phyloP scores from a whole-genome alignment of 2,888 invertebrate species.

The Torymus auratus region DNA sequence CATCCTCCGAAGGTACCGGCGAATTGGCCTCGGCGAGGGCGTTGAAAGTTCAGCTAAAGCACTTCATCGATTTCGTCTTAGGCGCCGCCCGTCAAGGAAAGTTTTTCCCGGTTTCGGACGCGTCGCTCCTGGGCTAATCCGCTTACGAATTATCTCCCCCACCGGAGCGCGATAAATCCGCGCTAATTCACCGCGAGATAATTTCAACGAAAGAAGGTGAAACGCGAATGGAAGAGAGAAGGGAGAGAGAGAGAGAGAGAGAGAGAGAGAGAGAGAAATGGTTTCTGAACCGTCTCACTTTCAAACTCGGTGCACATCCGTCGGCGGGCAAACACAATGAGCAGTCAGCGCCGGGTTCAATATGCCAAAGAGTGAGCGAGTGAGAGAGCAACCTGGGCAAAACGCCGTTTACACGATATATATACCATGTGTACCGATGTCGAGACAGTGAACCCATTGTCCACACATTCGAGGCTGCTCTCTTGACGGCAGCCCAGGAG shows the following conservation, averaged over 20 bases:
- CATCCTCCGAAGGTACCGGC: neutral
- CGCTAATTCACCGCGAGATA: constrained; percentile 2
- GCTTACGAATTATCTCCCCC: constrained; percentile 42
- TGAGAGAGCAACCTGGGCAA: neutral
- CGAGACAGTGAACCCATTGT: constrained; percentile 8
- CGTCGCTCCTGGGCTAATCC: constrained; percentile 53
- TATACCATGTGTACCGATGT: neutral
- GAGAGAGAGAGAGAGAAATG: too few species aligned
- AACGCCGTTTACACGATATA: too few species aligned
- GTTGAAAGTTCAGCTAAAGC: neutral
- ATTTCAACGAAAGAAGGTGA: constrained; percentile 21
- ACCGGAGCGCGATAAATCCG: neutral
- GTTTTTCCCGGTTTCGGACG: constrained; percentile 4
- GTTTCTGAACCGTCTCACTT: too few species aligned
- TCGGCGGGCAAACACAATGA: neutral
- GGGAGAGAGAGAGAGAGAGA: too few species aligned
- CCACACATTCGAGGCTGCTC: neutral
- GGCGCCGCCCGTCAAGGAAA: neutral
- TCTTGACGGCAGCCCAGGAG: neutral
- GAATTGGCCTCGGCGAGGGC: neutral
- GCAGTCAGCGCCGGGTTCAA: neutral
- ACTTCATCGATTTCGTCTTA: constrained; percentile 42
- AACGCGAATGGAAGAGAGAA: too few species aligned
- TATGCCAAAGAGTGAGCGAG: neutral
- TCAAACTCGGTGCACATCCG: too few species aligned